Conservation (phyloP, 2,888 invertebrate species). For the Dynastes grantii region DNA sequence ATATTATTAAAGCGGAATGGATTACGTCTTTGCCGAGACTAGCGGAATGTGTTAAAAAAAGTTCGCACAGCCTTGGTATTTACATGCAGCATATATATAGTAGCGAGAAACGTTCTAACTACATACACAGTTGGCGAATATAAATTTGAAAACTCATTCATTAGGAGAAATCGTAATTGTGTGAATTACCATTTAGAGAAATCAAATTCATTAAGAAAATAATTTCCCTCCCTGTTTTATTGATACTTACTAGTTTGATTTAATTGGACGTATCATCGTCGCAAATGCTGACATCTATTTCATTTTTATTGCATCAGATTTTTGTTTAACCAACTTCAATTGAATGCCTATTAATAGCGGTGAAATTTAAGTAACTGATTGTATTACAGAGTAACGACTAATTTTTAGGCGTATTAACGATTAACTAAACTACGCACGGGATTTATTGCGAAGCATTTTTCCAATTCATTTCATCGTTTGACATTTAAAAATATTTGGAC, state of each 20-base stretch:
- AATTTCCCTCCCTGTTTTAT: not conserved
- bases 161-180: not conserved
- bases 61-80: not conserved
- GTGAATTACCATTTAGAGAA: not conserved
- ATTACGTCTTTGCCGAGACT: not conserved
- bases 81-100: not conserved
- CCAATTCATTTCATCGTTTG: not conserved
- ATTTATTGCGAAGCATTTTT: not conserved
- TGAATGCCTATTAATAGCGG: not conserved
- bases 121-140: not conserved
- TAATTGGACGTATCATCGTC: not conserved
- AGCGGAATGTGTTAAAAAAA: conserved; percentile 3
- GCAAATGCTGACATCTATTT: not conserved
- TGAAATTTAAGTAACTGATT: conserved; percentile 12
- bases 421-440: not conserved
- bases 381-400: not conserved
- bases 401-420: not conserved
- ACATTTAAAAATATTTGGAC: not conserved
- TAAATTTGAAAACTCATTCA: not conserved
- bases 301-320: conserved; percentile 3
- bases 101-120: too few species aligned
- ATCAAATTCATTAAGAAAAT: not conserved
- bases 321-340: conserved; percentile 9
- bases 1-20: conserved; percentile 2
- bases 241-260: not conserved